Evolutionary conservation across 2,113 vertebrate genomes (phyloP).

Genomic region (pig (Sus scrofa)): T2T-Sscrofa CM000819.6:75227001-75227500

Average conservation of each 20-base stretch:
- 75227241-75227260: background rate
- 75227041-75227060: background rate
- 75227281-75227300: constrained; percentile 9
- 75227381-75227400: constrained; percentile 19
- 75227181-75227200: background rate
- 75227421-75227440: too few relatives aligned
- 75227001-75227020: constrained; percentile 38
- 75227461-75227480: too few relatives aligned
- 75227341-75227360: background rate
- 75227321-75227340: background rate
- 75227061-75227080: constrained; percentile 29
- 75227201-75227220: background rate
- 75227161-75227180: constrained; percentile 43
- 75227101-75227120: background rate
- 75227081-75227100: background rate
- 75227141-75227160: constrained; percentile 51
- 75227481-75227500: too few relatives aligned
- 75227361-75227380: background rate
- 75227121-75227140: background rate
- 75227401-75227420: constrained; percentile 10
- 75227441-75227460: too few relatives aligned
- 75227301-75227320: background rate
- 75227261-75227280: background rate
- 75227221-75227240: constrained; percentile 7
- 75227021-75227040: background rate